Evolutionary conservation across 2,888 invertebrate genomes (phyloP), one percentile per base, ranked within the genome.

Genomic region (Pelosia muscerda): DNA sequence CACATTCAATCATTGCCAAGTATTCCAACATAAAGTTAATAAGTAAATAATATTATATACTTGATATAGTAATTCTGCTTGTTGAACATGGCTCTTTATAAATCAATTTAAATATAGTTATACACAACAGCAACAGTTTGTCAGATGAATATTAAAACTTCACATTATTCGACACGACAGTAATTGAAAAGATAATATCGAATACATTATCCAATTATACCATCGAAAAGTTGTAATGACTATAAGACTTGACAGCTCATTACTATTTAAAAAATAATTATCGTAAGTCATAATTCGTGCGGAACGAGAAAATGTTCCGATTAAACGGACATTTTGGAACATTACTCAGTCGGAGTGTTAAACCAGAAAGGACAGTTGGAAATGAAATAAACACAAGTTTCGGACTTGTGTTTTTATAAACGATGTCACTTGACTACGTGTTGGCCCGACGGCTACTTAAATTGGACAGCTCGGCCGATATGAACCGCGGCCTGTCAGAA

Each of bases 101-200:
- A 72, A 66, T 72, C 74, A 74, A 60, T 61, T 65, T 79, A 65
- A 77, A 79, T 55, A 55, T 19, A 25, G 23, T 0, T 4, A 55
- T 26, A n/a, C 6, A n/a, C 26, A 57, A 75, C 72, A 63, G 71
- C 74, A 70, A 78, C 79, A 86, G 87, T 87, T 87, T 88, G 87
- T 86, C 84, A 82, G 78, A 72, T 75, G 68, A 75, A 80, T 77
- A 80, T 77, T 81, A 81, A 80, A 82, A 73, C 72, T 74, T 76
- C 70, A 73, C 78, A 73, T 77, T 75, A 74, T 79, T 76, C 76
- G 71, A 81, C 78, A 80, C 77, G 83, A 86, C 82, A 78, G 81
- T 85, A 86, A 89, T 89, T 88, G 86, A 86, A 85, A 86, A 86
- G 88, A 90, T 90, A 89, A 87, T 83, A 89, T 90, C 90, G 78